Evolutionary conservation across 2,113 vertebrate species (phyloP), one percentile per base, ranked within the genome.

Genomic region (Python bivittatus): DNA sequence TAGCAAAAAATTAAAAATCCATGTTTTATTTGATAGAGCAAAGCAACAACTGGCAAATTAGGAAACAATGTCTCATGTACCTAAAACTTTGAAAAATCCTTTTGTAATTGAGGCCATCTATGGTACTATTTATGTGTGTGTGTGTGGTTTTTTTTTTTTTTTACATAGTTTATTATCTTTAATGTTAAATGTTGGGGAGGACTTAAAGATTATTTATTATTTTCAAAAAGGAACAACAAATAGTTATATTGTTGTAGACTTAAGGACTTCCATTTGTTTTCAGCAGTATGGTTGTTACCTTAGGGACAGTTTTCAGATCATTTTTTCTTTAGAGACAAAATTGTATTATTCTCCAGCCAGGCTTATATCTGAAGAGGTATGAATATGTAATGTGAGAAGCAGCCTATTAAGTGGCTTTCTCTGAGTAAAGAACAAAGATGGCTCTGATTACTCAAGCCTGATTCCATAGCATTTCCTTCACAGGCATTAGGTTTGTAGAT

Each of bases 71-170:
- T 96, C 92, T 93, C 94, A 95, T 96, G 94, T 95, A 94, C 94
- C 97, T 96, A 95, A 94, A 95, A 95, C 90, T 94, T 95, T 94
- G 96, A 96, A 95, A 95, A 94, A 95, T 95, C 93, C 95, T 92
- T 95, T 92, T 90, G 91, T 92, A 94, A 93, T 8, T 96, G 23
- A 11, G 22, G 54, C 95, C 22, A 0, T 25, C 92, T 95, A 87
- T 56, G 38, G 4, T 44, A 27, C n/a, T 68, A 68, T 9, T 8
- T 84, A 23, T 38, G 6, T 10, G 17, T n/a, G n/a, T n/a, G n/a
- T n/a, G n/a, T n/a, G n/a, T n/a, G n/a, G n/a, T n/a, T n/a, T n/a
- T n/a, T n/a, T n/a, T n/a, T n/a, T 23, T 20, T 22, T 84, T 42
- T 84, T 44, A 23, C 89, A 86, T 94, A 90, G 93, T 92, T 48